Evolutionary conservation across 37 sponge, comb jelly and placozoan genomes (phyloP).

Genomic region (Beroe forskalii): DNA sequence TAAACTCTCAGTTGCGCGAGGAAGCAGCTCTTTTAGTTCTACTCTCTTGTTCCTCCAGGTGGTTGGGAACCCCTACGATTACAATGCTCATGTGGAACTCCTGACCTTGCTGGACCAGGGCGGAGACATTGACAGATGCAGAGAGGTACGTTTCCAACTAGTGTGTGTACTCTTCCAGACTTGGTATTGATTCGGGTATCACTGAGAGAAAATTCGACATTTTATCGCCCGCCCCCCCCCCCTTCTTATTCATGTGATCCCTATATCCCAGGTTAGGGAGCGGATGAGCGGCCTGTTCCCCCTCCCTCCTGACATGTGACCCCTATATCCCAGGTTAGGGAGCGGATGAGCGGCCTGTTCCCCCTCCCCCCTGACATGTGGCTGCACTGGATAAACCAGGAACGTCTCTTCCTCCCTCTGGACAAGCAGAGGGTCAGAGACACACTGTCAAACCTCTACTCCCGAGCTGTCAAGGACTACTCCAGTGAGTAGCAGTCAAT

Average conservation of each 20-base stretch:
- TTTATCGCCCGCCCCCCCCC: no score
- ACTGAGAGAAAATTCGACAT: no score
- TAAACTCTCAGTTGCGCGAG: no score
- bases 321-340: constrained; percentile 34
- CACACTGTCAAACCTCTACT: constrained; percentile 54
- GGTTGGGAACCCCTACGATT: constrained; percentile 44
- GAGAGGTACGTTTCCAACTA: no score
- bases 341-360: constrained; percentile 60
- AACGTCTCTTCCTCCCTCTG: constrained; percentile 12
- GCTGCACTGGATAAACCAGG: constrained; percentile 47
- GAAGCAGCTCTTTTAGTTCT: no score
- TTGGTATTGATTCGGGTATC: no score
- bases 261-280: constrained; percentile 56
- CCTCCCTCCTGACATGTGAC: constrained; percentile 39
- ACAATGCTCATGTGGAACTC: constrained; percentile 33
- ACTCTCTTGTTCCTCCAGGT: not conserved
- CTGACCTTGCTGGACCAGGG: not conserved
- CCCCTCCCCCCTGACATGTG: constrained; percentile 50
- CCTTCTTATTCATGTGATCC: no score
- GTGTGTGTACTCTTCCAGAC: no score
- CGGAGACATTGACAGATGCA: constrained; percentile 43
- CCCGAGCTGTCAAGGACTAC: constrained; percentile 45
- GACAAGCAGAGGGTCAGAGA: not conserved
- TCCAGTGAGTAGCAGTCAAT: constrained; percentile 40
- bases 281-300: constrained; percentile 62